Evolutionary conservation across 2,797 vertebrate species (phyloP).

Genomic region (Leptatherina wallacei): DNA sequence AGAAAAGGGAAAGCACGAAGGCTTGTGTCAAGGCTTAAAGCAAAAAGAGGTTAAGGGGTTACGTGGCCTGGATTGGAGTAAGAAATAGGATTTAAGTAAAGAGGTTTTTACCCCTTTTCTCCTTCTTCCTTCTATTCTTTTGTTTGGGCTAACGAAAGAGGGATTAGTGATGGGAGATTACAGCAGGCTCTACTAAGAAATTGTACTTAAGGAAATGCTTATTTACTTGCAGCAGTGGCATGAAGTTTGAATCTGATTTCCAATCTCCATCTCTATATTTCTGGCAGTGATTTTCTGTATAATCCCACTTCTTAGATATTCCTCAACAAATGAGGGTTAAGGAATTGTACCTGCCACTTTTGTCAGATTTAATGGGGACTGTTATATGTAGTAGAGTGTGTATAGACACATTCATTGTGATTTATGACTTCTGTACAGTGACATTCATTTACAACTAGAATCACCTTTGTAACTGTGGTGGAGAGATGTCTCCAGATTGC

Average conservation of each 20-base stretch:
- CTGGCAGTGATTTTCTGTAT: slow-evolving; percentile 23
- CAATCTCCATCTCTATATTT: slow-evolving; percentile 19
- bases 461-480: not conserved
- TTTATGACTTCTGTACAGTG: not conserved
- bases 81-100: slow-evolving; percentile 86
- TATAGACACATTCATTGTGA: not conserved
- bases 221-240: slow-evolving; percentile 52
- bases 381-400: not conserved
- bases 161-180: slow-evolving; percentile 84
- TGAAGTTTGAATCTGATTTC: slow-evolving; percentile 42
- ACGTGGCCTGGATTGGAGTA: slow-evolving; percentile 63
- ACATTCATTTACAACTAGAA: slow-evolving; percentile 5
- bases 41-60: slow-evolving; percentile 57
- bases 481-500: slow-evolving; percentile 15
- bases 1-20: slow-evolving; percentile 61
- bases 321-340: not conserved
- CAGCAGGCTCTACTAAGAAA: slow-evolving; percentile 73
- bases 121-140: slow-evolving; percentile 74
- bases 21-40: slow-evolving; percentile 67
- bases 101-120: slow-evolving; percentile 76
- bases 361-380: not conserved
- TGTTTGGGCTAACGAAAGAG: slow-evolving; percentile 76
- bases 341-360: not conserved
- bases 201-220: slow-evolving; percentile 79
- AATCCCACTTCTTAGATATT: slow-evolving; percentile 34